A percentile compares a stretch with the other conserved stretches of the same genome.
phyloP scores from a whole-genome alignment of 37 sponge, comb jelly and placozoan genomes.

The Tethya wilhelma region DNA sequence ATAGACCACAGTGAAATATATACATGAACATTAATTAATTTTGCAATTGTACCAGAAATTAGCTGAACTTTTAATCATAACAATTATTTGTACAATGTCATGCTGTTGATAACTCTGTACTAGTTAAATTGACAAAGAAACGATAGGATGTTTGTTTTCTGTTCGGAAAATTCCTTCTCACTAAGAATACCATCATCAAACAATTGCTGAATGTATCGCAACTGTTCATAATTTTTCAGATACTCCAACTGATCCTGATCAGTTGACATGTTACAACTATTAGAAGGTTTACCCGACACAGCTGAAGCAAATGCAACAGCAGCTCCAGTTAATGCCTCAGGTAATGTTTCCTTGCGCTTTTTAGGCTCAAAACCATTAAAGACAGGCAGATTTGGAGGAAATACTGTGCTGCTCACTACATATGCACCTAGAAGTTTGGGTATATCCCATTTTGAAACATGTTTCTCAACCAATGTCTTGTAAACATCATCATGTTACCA shows the following conservation, averaged over 20 bases:
- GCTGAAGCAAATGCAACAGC: conserved; percentile 8
- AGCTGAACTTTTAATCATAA: not conserved
- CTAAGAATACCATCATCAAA: conserved; percentile 43
- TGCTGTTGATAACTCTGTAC: too few species aligned
- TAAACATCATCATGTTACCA: conserved; percentile 7
- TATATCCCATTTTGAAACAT: conserved; percentile 9
- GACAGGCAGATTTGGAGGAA: conserved; percentile 6
- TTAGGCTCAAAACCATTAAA: conserved; percentile 15
- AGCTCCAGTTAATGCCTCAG: conserved; percentile 24
- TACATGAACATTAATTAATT: too few species aligned
- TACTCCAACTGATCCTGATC: not conserved
- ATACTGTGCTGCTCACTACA: conserved; percentile 7
- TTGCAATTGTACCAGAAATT: not conserved
- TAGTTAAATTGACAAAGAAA: too few species aligned
- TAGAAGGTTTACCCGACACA: not conserved
- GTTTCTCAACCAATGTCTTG: conserved; percentile 15
- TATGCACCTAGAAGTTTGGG: conserved; percentile 22
- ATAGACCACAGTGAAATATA: too few species aligned
- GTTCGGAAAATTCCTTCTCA: conserved; percentile 27
- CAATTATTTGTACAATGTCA: too few species aligned
- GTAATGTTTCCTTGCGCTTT: conserved; percentile 4
- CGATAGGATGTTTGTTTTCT: conserved; percentile 23
- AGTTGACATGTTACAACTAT: not conserved
- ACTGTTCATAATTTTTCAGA: conserved; percentile 45
- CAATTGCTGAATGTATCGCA: conserved; percentile 37